Conservation (phyloP, 1,140 invertebrate genomes). For the Drosophila melanogaster region Release_6_plus_ISO1_MT NT_033777.3:9554501-9555000, state of each 20-base stretch:
- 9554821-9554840: slow-evolving; percentile 91
- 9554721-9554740: slow-evolving; percentile 96
- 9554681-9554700: slow-evolving; percentile 89
- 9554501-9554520: slow-evolving; percentile 90
- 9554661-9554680: slow-evolving; percentile 99
- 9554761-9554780: slow-evolving; percentile 96
- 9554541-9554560: slow-evolving; percentile 87
- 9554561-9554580: slow-evolving; percentile 85
- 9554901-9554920: slow-evolving; percentile 55
- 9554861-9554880: slow-evolving; percentile 88
- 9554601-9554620: slow-evolving; percentile 95
- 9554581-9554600: slow-evolving; percentile 96
- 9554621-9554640: slow-evolving; percentile 93
- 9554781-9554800: slow-evolving; percentile 90
- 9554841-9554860: slow-evolving; percentile 91
- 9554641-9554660: slow-evolving; percentile 94
- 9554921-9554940: slow-evolving; percentile 47
- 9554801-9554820: slow-evolving; percentile 89
- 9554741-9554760: slow-evolving; percentile 98
- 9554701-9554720: slow-evolving; percentile 87
- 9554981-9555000: slow-evolving; percentile 24
- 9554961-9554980: slow-evolving; percentile 9
- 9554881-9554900: slow-evolving; percentile 74
- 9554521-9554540: slow-evolving; percentile 88
- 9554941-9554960: slow-evolving; percentile 48